phyloP scores from a whole-genome alignment of 2,113 vertebrate species.

The Brachyhypopomus gauderio region DNA sequence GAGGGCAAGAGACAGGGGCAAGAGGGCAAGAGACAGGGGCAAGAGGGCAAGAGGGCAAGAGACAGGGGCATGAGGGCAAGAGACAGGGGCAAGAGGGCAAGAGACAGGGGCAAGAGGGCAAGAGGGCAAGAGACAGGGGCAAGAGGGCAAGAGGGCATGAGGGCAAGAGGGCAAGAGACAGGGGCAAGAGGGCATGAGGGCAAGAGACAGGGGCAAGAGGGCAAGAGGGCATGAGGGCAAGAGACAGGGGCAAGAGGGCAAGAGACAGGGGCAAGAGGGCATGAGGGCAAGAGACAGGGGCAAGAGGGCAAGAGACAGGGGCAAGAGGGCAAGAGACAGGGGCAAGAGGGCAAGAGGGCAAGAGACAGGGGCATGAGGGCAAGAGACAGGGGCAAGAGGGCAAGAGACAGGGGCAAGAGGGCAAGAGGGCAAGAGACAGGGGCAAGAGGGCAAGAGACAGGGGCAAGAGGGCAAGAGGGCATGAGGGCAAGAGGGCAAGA shows the following conservation, averaged over 20 bases:
- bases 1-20: background rate
- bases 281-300: slow-evolving; percentile 56
- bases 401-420: slow-evolving; percentile 55
- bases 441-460: slow-evolving; percentile 3
- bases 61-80: background rate
- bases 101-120: no score
- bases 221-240: background rate
- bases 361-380: no score
- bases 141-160: background rate
- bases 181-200: slow-evolving; percentile 57
- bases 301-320: background rate
- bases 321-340: slow-evolving; percentile 1
- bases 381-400: background rate
- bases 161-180: background rate
- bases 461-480: slow-evolving; percentile 59
- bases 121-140: slow-evolving; percentile 57
- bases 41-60: background rate
- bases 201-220: slow-evolving; percentile 55
- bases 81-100: slow-evolving; percentile 55
- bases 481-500: slow-evolving; percentile 3
- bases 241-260: slow-evolving; percentile 55
- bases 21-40: slow-evolving; percentile 57
- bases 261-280: no score
- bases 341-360: slow-evolving; percentile 60
- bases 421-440: background rate